A percentile compares a stretch with the other conserved stretches of the same genome.
Evolutionary conservation across 64 coral and sea anemone genomes (phyloP).

Genomic region (Montipora efflorescens): DNA sequence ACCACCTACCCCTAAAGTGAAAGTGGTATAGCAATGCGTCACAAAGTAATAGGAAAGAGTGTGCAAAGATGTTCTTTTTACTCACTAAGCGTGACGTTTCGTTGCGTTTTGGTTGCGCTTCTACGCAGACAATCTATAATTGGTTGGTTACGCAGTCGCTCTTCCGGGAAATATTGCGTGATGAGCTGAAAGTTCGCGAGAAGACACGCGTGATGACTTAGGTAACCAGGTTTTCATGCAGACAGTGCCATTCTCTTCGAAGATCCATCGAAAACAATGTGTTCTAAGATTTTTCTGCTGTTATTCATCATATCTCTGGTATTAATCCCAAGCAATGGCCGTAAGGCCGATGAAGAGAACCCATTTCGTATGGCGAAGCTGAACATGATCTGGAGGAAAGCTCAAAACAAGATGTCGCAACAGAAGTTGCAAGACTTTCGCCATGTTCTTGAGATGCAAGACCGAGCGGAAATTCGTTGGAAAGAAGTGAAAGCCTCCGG

Average conservation of each 20-base stretch:
- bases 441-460: constrained; percentile 60
- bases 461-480: constrained; percentile 74
- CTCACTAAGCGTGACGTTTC: no score
- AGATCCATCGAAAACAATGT: neutral
- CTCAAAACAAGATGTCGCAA: constrained; percentile 84
- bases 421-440: constrained; percentile 70
- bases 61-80: no score
- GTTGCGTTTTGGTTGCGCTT: no score
- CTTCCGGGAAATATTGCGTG: no score
- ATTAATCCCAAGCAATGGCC: neutral
- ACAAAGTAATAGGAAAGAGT: no score
- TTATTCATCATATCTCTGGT: neutral
- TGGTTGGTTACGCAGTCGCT: no score
- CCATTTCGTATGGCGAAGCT: constrained; percentile 82
- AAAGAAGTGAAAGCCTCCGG: constrained; percentile 81
- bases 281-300: neutral
- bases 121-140: no score
- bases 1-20: no score
- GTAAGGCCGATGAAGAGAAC: constrained; percentile 35
- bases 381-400: constrained; percentile 87
- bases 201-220: neutral
- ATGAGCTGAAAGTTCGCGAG: neutral
- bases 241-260: neutral
- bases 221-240: neutral
- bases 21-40: no score